A percentile compares a stretch with the other conserved stretches of the same genome.
phyloP scores from a whole-genome alignment of 2,797 vertebrate species.

The Falco novaeseelandiae region DNA sequence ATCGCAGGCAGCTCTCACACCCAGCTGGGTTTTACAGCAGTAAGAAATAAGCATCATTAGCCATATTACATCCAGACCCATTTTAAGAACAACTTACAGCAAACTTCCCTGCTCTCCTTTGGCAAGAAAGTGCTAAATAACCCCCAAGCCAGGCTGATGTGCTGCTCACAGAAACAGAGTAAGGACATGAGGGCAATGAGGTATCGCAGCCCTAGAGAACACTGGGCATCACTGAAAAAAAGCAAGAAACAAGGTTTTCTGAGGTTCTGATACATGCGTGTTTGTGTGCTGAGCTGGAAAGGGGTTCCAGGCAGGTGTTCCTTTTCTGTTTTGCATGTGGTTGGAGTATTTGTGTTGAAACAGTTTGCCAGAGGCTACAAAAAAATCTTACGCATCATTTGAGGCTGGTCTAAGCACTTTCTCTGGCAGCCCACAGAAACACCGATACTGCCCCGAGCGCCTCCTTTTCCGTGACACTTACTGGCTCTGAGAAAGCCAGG shows the following conservation, averaged over 20 bases:
- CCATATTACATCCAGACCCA: background rate
- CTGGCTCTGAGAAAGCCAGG: background rate
- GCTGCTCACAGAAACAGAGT: background rate
- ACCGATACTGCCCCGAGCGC: background rate
- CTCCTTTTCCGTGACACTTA: background rate
- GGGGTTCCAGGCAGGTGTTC: background rate
- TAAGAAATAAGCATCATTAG: background rate
- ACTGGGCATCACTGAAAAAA: background rate
- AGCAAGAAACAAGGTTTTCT: background rate
- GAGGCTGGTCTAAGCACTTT: background rate
- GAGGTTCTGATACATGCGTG: background rate
- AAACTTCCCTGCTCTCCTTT: background rate
- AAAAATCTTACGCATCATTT: background rate
- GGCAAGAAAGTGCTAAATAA: background rate
- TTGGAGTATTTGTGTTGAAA: background rate
- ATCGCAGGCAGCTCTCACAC: background rate
- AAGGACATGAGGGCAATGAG: background rate
- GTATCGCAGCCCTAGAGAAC: background rate
- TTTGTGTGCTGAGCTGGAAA: background rate
- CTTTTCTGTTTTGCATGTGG: background rate
- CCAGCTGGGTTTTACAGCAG: background rate
- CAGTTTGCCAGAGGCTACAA: background rate
- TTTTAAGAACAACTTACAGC: background rate
- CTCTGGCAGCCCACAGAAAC: background rate
- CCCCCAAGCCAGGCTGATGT: background rate